Percentiles rank a stretch among this genome's conserved stretches.
Conservation (phyloP, 2,113 vertebrate genomes). For the Phainopepla nitens region DNA sequence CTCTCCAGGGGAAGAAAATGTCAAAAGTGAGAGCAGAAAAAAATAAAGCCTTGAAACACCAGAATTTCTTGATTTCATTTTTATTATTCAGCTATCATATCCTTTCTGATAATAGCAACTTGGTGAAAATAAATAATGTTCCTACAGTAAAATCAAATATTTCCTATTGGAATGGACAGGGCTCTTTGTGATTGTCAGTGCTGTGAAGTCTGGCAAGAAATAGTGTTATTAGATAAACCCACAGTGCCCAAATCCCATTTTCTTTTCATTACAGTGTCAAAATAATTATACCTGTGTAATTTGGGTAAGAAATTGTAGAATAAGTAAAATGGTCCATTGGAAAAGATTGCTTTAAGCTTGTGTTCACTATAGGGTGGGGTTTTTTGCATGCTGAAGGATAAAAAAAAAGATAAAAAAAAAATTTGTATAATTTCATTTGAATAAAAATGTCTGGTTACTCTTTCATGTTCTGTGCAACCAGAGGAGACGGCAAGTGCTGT, state of each 20-base stretch:
- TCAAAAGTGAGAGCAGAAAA: slow-evolving; percentile 87
- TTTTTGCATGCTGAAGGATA: slow-evolving; percentile 52
- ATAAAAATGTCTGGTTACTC: slow-evolving; percentile 61
- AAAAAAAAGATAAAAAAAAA: slow-evolving; percentile 7
- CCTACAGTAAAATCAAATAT: slow-evolving; percentile 86
- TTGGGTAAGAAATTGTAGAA: slow-evolving; percentile 83
- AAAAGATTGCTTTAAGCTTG: slow-evolving; percentile 73
- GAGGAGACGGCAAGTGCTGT: slow-evolving; percentile 41
- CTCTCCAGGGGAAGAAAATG: slow-evolving; percentile 89
- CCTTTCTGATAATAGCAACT: slow-evolving; percentile 87
- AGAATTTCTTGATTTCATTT: slow-evolving; percentile 87
- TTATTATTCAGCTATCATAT: slow-evolving; percentile 90
- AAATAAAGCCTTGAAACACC: slow-evolving; percentile 88
- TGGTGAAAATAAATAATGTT: slow-evolving; percentile 88
- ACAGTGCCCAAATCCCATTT: slow-evolving; percentile 87
- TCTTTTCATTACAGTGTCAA: slow-evolving; percentile 88
- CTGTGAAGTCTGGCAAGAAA: slow-evolving; percentile 86
- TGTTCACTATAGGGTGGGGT: slow-evolving; percentile 73
- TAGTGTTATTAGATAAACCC: slow-evolving; percentile 87
- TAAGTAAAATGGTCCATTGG: slow-evolving; percentile 80
- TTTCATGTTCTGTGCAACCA: slow-evolving; percentile 56
- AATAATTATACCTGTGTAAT: slow-evolving; percentile 89
- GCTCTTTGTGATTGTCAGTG: slow-evolving; percentile 84
- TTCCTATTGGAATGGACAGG: slow-evolving; percentile 86
- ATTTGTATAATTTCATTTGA: slow-evolving; percentile 65